Conservation (phyloP, 1,140 invertebrate genomes). For the Marisa cornuarietis region DNA sequence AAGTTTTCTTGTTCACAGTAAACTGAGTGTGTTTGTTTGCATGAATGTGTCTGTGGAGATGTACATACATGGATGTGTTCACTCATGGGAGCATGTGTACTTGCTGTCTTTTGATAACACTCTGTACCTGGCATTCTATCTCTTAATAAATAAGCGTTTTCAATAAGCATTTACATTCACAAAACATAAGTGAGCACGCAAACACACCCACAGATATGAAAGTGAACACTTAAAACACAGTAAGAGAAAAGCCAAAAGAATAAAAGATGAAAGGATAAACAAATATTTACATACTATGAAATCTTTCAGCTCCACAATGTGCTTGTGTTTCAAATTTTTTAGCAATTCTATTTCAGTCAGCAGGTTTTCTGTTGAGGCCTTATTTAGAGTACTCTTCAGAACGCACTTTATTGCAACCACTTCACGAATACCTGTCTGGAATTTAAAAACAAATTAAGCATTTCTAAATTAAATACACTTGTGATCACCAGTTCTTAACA, state of each 20-base stretch:
- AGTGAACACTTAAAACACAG: not conserved
- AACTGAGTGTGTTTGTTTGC: too few relatives aligned
- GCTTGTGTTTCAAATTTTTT: constrained; percentile 82
- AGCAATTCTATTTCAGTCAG: constrained; percentile 86
- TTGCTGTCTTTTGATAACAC: not conserved
- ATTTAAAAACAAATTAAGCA: constrained; percentile 19
- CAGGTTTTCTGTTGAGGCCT: constrained; percentile 81
- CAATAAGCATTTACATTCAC: too few relatives aligned
- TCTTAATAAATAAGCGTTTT: not conserved
- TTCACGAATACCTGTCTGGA: constrained; percentile 72
- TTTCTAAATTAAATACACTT: constrained; percentile 1
- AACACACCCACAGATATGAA: too few relatives aligned
- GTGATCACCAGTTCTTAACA: too few relatives aligned
- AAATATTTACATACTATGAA: constrained; percentile 70
- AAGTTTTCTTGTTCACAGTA: too few relatives aligned
- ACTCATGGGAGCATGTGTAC: not conserved
- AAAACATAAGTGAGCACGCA: too few relatives aligned
- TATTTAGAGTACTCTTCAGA: constrained; percentile 78
- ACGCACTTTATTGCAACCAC: constrained; percentile 87
- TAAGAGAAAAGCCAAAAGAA: not conserved
- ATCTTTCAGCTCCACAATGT: constrained; percentile 86
- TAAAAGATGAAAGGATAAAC: not conserved
- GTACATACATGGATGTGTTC: not conserved
- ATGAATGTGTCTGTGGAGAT: not conserved
- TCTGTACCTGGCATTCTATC: not conserved